Conservation (phyloP, 1,140 invertebrate species). For the Sycobia sp. region DNA sequence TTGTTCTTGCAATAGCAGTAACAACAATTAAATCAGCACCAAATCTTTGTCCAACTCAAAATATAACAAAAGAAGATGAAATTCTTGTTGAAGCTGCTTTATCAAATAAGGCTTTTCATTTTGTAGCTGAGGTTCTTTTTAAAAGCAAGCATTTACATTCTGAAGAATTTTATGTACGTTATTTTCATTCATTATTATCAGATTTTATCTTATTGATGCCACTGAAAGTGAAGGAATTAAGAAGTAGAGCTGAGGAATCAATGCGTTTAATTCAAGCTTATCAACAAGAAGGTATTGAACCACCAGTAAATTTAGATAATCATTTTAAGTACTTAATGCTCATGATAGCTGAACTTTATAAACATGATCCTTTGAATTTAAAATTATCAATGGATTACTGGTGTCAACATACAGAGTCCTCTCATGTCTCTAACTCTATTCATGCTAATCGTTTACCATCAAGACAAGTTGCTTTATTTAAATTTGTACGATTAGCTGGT, state of each 20-base stretch:
- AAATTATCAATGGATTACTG: conserved; percentile 82
- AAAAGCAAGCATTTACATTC: conserved; percentile 72
- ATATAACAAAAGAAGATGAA: conserved; percentile 55
- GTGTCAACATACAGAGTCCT: conserved; percentile 64
- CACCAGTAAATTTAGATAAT: conserved; percentile 74
- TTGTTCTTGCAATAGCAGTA: conserved; percentile 81
- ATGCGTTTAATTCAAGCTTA: conserved; percentile 83
- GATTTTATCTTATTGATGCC: conserved; percentile 95
- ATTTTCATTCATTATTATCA: conserved; percentile 84
- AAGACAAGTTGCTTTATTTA: conserved; percentile 80
- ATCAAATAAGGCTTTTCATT: conserved; percentile 81
- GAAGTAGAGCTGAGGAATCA: conserved; percentile 86
- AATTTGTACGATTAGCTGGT: conserved; percentile 87
- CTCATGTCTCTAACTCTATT: conserved; percentile 48
- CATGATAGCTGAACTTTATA: conserved; percentile 79
- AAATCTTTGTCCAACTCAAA: conserved; percentile 47
- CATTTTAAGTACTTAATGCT: conserved; percentile 86
- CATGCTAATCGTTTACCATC: conserved; percentile 58
- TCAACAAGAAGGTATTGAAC: conserved; percentile 79
- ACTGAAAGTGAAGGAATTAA: conserved; percentile 83
- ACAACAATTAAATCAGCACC: conserved; percentile 73
- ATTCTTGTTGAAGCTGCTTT: conserved; percentile 78
- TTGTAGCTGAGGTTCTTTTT: conserved; percentile 74
- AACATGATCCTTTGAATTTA: conserved; percentile 73
- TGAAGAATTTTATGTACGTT: conserved; percentile 83